Conservation (phyloP, 1,140 invertebrate genomes). For the Solenopsis invicta region DNA sequence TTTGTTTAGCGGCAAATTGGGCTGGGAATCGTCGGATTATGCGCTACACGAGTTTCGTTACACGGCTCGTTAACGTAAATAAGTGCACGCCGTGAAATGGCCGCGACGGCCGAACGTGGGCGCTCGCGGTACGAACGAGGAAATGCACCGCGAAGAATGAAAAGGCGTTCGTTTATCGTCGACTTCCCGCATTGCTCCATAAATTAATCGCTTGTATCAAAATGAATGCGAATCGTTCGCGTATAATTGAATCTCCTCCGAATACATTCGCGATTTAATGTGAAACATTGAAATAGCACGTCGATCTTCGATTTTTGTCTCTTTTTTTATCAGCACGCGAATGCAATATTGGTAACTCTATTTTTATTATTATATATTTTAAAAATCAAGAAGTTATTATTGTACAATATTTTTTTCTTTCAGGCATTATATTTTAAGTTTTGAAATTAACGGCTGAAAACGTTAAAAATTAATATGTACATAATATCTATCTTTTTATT, state of each 20-base stretch:
- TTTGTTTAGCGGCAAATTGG: constrained; percentile 67
- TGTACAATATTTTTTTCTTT: not conserved
- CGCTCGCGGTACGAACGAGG: constrained; percentile 12
- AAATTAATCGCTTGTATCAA: constrained; percentile 42
- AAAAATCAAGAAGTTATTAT: not conserved
- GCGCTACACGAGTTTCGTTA: constrained; percentile 58
- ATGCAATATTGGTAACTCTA: not conserved
- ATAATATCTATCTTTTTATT: not conserved
- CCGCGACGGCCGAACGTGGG: not conserved
- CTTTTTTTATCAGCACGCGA: not conserved
- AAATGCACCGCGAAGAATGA: constrained; percentile 28
- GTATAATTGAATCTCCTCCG: constrained; percentile 2
- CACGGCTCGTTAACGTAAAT: constrained; percentile 66
- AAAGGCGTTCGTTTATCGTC: constrained; percentile 34
- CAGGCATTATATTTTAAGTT: not conserved
- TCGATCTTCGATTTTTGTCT: not conserved
- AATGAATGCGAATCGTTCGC: not conserved
- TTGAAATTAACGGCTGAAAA: not conserved
- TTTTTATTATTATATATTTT: not conserved
- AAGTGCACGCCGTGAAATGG: constrained; percentile 19
- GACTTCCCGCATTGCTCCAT: constrained; percentile 37
- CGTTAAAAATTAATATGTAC: not conserved
- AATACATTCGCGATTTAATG: not conserved
- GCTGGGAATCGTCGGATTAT: constrained; percentile 67
- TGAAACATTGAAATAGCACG: not conserved